Conservation (phyloP, 2,113 vertebrate species). For the Eleginops maclovinus region DNA sequence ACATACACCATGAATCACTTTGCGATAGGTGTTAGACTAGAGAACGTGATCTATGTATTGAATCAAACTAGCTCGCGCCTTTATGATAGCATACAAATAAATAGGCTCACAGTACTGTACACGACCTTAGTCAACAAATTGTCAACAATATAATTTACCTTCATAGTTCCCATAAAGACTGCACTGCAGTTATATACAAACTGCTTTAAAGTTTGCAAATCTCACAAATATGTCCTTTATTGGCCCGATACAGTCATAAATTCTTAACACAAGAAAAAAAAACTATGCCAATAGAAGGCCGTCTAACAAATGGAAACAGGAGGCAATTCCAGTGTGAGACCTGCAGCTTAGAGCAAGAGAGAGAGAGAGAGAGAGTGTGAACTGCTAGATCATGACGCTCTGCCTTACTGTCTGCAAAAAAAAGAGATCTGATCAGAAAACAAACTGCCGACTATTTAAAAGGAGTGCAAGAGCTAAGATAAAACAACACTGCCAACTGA, state of each 20-base stretch:
- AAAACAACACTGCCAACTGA: not conserved
- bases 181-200: not conserved
- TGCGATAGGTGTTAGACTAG: not conserved
- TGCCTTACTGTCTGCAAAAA: not conserved
- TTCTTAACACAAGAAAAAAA: not conserved
- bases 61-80: not conserved
- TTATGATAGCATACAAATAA: not conserved
- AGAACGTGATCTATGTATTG: not conserved
- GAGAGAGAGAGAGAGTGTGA: slow-evolving; percentile 17
- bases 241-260: slow-evolving; percentile 6
- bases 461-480: not conserved
- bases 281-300: slow-evolving; percentile 33
- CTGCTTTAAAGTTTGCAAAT: slow-evolving; percentile 25
- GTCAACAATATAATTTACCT: not conserved
- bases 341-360: slow-evolving; percentile 47
- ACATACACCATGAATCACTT: slow-evolving; percentile 1
- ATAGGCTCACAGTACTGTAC: not conserved
- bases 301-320: slow-evolving; percentile 43
- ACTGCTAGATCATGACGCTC: slow-evolving; percentile 24
- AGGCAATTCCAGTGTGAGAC: slow-evolving; percentile 44
- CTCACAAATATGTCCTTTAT: slow-evolving; percentile 37
- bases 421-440: slow-evolving; percentile 1
- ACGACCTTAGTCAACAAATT: not conserved
- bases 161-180: not conserved
- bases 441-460: not conserved